Base-by-base conservation (phyloP, 2,888 invertebrate genomes). In the Latrodectus elegans region DNA sequence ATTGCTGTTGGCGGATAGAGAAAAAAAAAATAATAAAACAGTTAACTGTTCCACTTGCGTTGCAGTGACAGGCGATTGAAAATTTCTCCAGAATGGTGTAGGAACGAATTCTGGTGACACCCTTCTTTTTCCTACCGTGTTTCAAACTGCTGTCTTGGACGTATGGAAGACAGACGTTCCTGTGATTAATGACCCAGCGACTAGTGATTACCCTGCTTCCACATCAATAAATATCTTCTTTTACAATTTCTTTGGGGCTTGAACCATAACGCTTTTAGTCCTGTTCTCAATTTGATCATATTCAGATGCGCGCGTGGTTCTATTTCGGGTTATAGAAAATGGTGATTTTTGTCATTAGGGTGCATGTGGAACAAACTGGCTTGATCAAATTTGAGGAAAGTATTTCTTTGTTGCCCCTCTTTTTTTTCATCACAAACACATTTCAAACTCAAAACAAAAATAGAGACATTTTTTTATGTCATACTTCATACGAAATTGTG, bases 1-100 rank as follows among this genome's bases (percentile, higher is more conserved):
- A 38, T 38, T 38, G 38, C 38, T 38, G 38, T 38, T 38, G 38
- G 38, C 38, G 38, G 4, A 38, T 3, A 1, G 22, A 38, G 4
- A 38, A 38, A 6, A 38, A 38, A 38, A 38, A 38, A 6, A 38
- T 3, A 38, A 38, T 38, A 38, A 38, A 38, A 38, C 38, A 38
- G 38, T 38, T 38, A 22, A 73, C 26, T 73, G 73, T 22, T 53
- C 73, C 51, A 73, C 12, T 73, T 73, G 73, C 17, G 55, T 22
- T 60, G n/a, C 60, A 60, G 8, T n/a, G 60, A 60, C 12, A 60
- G n/a, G n/a, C n/a, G 60, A 60, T n/a, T 60, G 60, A n/a, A 60
- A 60, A 60, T 11, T 60, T 15, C 60, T 11, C 14, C 12, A 12
- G n/a, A 60, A 60, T n/a, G 60, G 6, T n/a, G 60, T 15, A 38